Evolutionary conservation across 2,888 invertebrate species (phyloP), one percentile per base, ranked within the genome.

Genomic region (Dysmachus trigonus): DNA sequence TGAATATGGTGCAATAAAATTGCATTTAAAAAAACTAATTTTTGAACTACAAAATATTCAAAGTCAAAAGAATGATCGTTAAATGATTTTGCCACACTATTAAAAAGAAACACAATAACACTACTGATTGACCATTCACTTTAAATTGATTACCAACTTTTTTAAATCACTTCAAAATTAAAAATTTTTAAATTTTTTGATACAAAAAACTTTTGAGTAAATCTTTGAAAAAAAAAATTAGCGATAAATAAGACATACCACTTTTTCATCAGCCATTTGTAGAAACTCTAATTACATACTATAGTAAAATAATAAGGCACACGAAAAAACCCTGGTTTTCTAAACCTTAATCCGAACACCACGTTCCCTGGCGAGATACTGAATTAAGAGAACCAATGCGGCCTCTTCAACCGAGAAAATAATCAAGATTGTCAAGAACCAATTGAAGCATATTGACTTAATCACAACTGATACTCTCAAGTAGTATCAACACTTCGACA

Each of bases 391-490:
- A 41, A 30, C 51, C 47, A 33, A 13, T 33, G 41, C 79, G 79
- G 47, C 51, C 30, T 38, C 27, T 47, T 79, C 79, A 30, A 30
- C 33, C 10, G 41, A 18, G 30, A 31, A 79, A 79, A 79, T 79
- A 79, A 79, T 79, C 79, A 79, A 79, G 79, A 79, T 79, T 79
- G 79, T 79, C 79, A 51, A 51, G 79, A 79, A 79, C n/a, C 79
- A 79, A 79, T 79, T 79, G 79, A 38, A 79, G 31, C 79, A 79
- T 79, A 79, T 79, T 79, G 79, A 51, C 51, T 47, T 79, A 79
- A 79, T 79, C 79, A 79, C 51, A 79, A 79, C 47, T 79, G 79
- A 79, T 79, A 79, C 79, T 41, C 22, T 51, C 22, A 79, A 79
- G 79, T 79, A 79, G 22, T 79, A 76, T 38, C 38, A 38, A 76